Base-by-base conservation (phyloP, 2,797 vertebrate genomes). In the Parambassis ranga region DNA sequence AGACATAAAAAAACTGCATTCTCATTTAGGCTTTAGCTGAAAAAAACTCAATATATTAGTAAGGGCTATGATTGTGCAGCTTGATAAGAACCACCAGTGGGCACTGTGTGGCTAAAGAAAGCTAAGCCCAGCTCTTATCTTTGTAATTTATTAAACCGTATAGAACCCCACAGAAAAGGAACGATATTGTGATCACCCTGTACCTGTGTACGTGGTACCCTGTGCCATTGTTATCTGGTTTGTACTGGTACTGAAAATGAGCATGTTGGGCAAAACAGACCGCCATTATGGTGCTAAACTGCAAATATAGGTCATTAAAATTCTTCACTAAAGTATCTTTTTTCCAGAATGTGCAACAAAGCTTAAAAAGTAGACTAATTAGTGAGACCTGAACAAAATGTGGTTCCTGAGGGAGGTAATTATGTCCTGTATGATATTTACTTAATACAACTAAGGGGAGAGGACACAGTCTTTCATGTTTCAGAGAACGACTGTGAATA, bases 391-490 rank as follows among this genome's bases (percentile, higher is more conserved):
- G 56, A 76, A 81, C 73, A 80, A 87, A 80, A 30, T 41, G 10
- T 35, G 55, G 39, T 33, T 75, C 89, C 87, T 87, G 10, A 4
- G 77, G 81, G 91, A 90, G 59, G 81, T 71, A 91, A 92, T 92
- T 93, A 92, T 76, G 81, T 81, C 84, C 66, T 84, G 75, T 78
- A 74, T 77, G 68, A 82, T 91, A 88, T 91, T 90, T 91, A 87
- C 79, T 90, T 88, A 86, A 88, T 77, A 84, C 79, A 82, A 78
- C 60, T 74, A 43, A 78, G 55, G 43, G 51, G 30, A 71, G 67
- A 71, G 64, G 66, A 78, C 61, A 58, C 48, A 41, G 52, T 26
- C 71, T 81, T 88, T 89, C 74, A 91, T 92, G 84, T 87, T 60
- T 62, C 48, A 73, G 71, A 33, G 27, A 72, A 14, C 24, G 32